A percentile compares a stretch with the other conserved stretches of the same genome.
Evolutionary conservation across 2,113 vertebrate genomes (phyloP).

Genomic region (Gymnobelideus leadbeateri): DNA sequence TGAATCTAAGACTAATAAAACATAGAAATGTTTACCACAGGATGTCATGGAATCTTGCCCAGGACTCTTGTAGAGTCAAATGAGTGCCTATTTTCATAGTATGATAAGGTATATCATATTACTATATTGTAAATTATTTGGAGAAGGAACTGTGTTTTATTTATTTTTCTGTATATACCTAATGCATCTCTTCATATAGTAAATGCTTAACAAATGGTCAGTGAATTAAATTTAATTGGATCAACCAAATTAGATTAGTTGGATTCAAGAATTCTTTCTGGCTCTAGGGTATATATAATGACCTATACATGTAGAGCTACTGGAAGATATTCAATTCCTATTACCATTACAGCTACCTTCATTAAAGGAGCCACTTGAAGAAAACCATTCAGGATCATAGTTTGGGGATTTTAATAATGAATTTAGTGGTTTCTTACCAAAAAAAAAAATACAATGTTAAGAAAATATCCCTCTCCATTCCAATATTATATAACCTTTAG

Average conservation of each 20-base stretch:
- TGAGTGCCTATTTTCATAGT: not conserved
- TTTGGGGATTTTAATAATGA: constrained; percentile 22
- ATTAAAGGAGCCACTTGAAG: not conserved
- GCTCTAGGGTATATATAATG: not conserved
- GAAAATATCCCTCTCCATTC: not conserved
- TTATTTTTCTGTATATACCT: not conserved
- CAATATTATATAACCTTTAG: not conserved
- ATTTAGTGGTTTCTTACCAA: constrained; percentile 22
- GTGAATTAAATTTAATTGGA: not conserved
- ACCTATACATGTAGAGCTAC: not conserved
- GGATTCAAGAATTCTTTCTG: not conserved
- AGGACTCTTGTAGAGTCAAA: no score
- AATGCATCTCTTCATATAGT: not conserved
- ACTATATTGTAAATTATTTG: not conserved
- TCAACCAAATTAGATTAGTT: not conserved
- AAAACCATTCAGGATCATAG: not conserved
- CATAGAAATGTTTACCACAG: not conserved
- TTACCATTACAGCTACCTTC: not conserved
- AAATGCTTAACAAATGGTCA: not conserved
- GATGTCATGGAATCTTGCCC: not conserved
- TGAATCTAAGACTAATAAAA: not conserved
- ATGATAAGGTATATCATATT: not conserved
- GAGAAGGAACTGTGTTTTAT: no score
- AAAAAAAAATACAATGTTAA: constrained; percentile 37
- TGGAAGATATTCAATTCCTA: no score